Percentiles rank a stretch among this genome's conserved stretches.
These are phyloP conservation scores for Euproctis similis DNA, from an alignment of 2,888 invertebrate genomes.

Conservation along the genomic window DNA sequence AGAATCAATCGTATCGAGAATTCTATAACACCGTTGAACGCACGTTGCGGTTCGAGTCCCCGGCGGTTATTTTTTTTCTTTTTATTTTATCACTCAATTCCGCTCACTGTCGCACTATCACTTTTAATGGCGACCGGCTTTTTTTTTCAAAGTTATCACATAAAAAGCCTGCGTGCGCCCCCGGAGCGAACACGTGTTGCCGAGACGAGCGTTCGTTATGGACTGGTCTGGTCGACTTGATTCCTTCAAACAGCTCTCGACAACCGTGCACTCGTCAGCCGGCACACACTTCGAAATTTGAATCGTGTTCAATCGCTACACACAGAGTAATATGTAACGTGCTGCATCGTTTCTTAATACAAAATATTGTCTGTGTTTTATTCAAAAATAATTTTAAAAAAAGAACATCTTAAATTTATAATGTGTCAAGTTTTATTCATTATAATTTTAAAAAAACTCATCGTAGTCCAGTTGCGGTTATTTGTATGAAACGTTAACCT, in stretches of 20 bases:
- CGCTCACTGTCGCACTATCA: conserved; percentile 66
- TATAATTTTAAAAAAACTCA: too few species aligned
- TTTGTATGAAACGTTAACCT: too few species aligned
- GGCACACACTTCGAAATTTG: conserved; percentile 29
- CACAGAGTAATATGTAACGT: conserved; percentile 26
- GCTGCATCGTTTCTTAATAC: conserved; percentile 9
- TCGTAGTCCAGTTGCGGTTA: too few species aligned
- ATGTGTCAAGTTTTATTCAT: too few species aligned
- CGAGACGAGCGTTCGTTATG: conserved; percentile 49
- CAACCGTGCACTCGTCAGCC: conserved; percentile 18
- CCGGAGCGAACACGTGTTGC: conserved; percentile 41
- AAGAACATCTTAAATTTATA: too few species aligned
- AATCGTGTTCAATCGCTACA: conserved; percentile 35
- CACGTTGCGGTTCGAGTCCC: conserved; percentile 39
- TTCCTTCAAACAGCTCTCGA: conserved; percentile 22
- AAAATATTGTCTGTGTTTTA: neutral
- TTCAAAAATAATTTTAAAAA: neutral
- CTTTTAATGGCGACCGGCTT: conserved; percentile 54
- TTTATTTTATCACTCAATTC: conserved; percentile 48
- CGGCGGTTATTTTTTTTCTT: conserved; percentile 29
- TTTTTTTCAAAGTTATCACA: conserved; percentile 45
- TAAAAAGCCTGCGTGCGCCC: conserved; percentile 35
- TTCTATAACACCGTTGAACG: conserved; percentile 37
- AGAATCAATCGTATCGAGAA: conserved; percentile 35
- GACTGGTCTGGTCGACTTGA: conserved; percentile 42